A percentile compares a stretch with the other conserved stretches of the same genome.
Conservation (phyloP, 2,797 vertebrate genomes). For the Enteromius anoplus region DNA sequence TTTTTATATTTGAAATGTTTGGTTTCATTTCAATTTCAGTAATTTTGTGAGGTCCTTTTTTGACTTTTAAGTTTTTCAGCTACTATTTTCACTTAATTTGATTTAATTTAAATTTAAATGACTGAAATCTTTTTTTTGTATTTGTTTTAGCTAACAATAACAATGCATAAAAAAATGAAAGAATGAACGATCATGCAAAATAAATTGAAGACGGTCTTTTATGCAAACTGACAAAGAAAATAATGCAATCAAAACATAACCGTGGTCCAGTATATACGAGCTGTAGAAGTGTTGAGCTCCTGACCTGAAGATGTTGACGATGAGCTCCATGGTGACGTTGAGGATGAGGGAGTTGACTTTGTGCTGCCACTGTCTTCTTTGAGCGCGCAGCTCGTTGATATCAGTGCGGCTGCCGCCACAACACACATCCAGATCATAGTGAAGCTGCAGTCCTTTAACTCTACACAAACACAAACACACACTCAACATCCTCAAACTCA, state of each 20-base stretch:
- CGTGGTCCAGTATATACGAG: fast-evolving
- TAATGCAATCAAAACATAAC: neutral
- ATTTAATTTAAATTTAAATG: no score
- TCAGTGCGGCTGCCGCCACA: conserved; percentile 80
- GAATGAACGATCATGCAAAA: neutral
- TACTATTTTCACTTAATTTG: no score
- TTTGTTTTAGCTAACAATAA: no score
- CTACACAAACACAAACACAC: conserved; percentile 6
- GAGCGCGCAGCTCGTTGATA: conserved; percentile 73
- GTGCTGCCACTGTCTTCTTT: conserved; percentile 86
- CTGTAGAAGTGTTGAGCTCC: neutral
- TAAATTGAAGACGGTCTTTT: neutral
- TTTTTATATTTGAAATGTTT: no score
- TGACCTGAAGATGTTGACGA: conserved; percentile 92
- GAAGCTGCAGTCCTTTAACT: conserved; percentile 84
- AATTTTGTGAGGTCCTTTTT: no score
- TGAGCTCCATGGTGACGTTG: conserved; percentile 83
- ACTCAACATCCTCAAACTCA: neutral
- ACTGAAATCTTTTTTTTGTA: no score
- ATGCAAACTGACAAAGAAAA: neutral
- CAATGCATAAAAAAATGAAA: no score
- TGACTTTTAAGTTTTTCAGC: no score
- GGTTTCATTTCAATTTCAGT: no score
- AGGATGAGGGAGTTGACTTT: conserved; percentile 86
- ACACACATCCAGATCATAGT: conserved; percentile 88